phyloP scores from a whole-genome alignment of 2,797 vertebrate species.

The Anabacerthia variegaticeps region DNA sequence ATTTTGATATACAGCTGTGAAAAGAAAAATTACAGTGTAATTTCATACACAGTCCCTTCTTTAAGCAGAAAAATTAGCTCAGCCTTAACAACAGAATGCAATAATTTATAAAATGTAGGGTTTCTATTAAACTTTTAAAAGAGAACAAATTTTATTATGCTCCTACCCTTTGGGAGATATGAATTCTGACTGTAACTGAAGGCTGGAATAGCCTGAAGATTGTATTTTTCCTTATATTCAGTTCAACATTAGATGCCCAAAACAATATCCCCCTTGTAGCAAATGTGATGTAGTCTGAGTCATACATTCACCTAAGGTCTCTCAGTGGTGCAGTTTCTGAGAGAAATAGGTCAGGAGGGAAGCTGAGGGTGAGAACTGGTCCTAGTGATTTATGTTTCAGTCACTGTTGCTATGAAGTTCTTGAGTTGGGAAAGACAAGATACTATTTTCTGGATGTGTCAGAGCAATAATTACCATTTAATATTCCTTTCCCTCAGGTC shows the following conservation, averaged over 20 bases:
- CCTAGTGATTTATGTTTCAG: background rate
- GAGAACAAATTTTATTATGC: background rate
- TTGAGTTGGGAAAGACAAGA: constrained; percentile 8
- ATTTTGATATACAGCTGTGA: background rate
- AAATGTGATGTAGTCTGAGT: background rate
- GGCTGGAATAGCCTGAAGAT: background rate
- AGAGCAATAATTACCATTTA: background rate
- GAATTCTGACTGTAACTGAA: background rate
- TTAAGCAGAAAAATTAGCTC: background rate
- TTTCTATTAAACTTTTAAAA: background rate
- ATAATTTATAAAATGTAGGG: background rate
- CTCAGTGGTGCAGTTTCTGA: background rate
- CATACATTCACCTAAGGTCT: background rate
- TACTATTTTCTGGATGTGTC: background rate
- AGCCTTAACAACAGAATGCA: background rate
- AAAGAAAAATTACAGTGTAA: background rate
- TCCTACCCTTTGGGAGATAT: background rate
- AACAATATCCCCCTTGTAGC: background rate
- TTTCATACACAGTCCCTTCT: background rate
- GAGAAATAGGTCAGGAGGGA: background rate
- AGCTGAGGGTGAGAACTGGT: background rate
- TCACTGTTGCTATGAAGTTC: background rate
- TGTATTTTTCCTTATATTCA: background rate
- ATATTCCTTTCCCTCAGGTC: background rate
- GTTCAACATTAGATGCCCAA: background rate